A percentile compares a stretch with the other conserved stretches of the same genome.
These are phyloP conservation scores for Rhipidura dahli DNA, from an alignment of 2,113 vertebrate species.

Conservation along the genomic window DNA sequence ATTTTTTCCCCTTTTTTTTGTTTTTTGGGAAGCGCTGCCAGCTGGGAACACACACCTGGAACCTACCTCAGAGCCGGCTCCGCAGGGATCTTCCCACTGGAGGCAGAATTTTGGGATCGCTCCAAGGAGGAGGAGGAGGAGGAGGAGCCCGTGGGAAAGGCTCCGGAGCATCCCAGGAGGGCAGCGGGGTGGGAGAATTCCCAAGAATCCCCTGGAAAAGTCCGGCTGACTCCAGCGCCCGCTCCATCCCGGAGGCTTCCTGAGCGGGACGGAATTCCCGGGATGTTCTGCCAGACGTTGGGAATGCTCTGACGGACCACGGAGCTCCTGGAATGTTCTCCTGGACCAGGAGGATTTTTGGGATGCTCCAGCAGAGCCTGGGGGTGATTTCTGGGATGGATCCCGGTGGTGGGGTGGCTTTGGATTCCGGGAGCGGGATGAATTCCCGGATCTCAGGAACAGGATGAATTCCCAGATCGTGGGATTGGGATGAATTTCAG, in stretches of 20 bases:
- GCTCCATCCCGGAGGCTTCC: neutral
- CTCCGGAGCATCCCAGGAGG: neutral
- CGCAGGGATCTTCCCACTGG: neutral
- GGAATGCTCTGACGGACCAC: too few relatives aligned
- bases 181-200: neutral
- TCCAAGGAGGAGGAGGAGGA: neutral
- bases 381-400: neutral
- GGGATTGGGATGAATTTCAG: neutral
- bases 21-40: neutral
- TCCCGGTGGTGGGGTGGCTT: neutral
- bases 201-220: neutral
- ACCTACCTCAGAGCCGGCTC: slow-evolving; percentile 70
- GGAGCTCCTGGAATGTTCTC: too few relatives aligned
- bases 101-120: neutral
- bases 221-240: neutral
- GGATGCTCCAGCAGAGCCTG: neutral
- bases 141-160: neutral
- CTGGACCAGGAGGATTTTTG: neutral
- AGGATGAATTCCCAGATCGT: neutral
- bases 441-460: too few relatives aligned
- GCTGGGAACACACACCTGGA: neutral
- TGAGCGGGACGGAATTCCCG: neutral
- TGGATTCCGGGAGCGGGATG: too few relatives aligned
- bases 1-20: neutral
- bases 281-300: too few relatives aligned